These are phyloP conservation scores for Phorcus lineatus DNA, from an alignment of 2,888 invertebrate species.

Conservation along the genomic window DNA sequence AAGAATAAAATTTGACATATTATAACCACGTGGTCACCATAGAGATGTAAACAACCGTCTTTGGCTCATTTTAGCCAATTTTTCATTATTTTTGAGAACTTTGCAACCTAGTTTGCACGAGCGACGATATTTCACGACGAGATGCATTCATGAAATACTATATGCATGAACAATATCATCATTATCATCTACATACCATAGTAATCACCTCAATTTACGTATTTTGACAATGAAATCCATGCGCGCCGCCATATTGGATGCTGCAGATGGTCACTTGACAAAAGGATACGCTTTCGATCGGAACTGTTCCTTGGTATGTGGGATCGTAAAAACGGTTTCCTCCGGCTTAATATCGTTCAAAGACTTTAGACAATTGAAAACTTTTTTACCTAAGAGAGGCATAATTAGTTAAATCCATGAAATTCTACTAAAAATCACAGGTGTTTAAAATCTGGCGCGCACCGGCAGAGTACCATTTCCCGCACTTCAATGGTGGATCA, in stretches of 20 bases:
- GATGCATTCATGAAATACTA: not conserved
- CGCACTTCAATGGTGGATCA: conserved; percentile 21
- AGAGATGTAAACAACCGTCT: conserved; percentile 51
- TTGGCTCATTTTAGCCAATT: not conserved
- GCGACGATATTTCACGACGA: not conserved
- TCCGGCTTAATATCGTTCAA: conserved; percentile 53
- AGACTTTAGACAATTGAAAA: conserved; percentile 60
- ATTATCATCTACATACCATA: not conserved
- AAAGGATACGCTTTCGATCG: conserved; percentile 74
- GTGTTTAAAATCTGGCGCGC: conserved; percentile 74
- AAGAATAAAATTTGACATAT: not conserved
- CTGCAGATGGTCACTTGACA: conserved; percentile 35
- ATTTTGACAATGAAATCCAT: conserved; percentile 36
- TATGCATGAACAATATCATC: not conserved
- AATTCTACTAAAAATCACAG: conserved; percentile 44
- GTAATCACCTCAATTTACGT: not conserved
- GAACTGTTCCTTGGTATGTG: conserved; percentile 73
- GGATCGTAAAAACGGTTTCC: conserved; percentile 67
- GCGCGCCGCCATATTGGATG: conserved; percentile 72
- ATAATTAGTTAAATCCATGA: conserved; percentile 56
- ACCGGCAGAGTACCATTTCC: conserved; percentile 46
- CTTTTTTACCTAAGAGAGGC: conserved; percentile 72
- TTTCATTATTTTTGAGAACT: not conserved
- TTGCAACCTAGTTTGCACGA: not conserved
- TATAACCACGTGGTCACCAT: conserved; percentile 47